Base-by-base conservation (phyloP, 1,140 invertebrate genomes). In the Plectus sambesii region DNA sequence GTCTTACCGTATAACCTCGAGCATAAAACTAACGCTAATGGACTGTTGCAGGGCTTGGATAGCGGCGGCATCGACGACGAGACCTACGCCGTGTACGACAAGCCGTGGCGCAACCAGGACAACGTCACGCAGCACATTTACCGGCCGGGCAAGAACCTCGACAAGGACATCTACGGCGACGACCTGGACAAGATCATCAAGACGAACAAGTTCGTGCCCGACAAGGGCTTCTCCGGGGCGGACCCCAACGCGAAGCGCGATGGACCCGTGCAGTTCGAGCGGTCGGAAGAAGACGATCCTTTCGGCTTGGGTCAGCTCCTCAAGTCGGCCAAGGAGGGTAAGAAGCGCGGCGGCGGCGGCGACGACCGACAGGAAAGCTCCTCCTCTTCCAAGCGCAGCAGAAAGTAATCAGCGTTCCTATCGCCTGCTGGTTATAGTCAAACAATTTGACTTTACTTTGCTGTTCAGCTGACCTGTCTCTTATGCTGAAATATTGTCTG, bases 301-400 rank as follows among this genome's bases (percentile, higher is more conserved):
- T 98, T 97, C 70, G 89, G 89, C 74, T 75, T 97, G 59, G 87
- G 90, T 80, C 85, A 90, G 70, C 94, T 98, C 78, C 87, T 98
- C 76, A 86, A 84, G 56, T 84, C 90, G 72, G 90, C 88, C 42
- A 96, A 97, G 69, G 79, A 82, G 49, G 86, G 63, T 29, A 64
- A 69, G 41, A 73, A 73, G 56, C 56, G 72, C 15, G 53, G 39
- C 8, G 54, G 42, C 20, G 54, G 51, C 23, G 43, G 51, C 12
- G 44, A 47, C 6, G n/a, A 40, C n/a, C n/a, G n/a, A n/a, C n/a
- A n/a, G n/a, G n/a, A n/a, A n/a, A n/a, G n/a, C n/a, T n/a, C n/a
- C n/a, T n/a, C n/a, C n/a, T n/a, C n/a, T n/a, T n/a, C n/a, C n/a
- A n/a, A n/a, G n/a, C n/a, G n/a, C n/a, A n/a, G n/a, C n/a, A n/a